These are phyloP conservation scores for Crioceris asparagi DNA, from an alignment of 2,888 invertebrate species.

Conservation along the genomic window DNA sequence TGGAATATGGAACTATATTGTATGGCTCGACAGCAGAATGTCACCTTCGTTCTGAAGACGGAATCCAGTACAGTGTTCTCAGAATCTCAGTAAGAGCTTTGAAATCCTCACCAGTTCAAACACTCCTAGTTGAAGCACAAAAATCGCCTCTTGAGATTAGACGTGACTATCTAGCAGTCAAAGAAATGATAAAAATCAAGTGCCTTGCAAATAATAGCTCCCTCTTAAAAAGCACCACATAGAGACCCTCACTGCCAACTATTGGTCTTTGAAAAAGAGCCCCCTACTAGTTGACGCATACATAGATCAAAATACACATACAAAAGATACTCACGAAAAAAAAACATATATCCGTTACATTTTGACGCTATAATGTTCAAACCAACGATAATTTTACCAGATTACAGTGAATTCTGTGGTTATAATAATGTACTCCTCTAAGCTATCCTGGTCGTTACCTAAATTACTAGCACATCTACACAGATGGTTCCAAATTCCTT, in stretches of 20 bases:
- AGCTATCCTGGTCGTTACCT: too few species aligned
- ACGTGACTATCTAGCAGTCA: neutral
- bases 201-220: neutral
- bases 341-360: too few species aligned
- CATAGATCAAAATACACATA: too few species aligned
- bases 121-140: slow-evolving; percentile 1
- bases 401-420: too few species aligned
- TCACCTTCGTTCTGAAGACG: neutral
- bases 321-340: too few species aligned
- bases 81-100: neutral
- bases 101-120: neutral
- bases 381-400: too few species aligned
- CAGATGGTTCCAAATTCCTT: slow-evolving; percentile 2
- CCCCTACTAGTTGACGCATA: neutral
- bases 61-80: slow-evolving; percentile 1
- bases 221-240: neutral
- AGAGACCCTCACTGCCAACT: neutral
- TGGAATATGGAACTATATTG: slow-evolving; percentile 3
- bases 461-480: neutral
- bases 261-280: neutral
- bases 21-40: slow-evolving; percentile 2
- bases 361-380: too few species aligned
- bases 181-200: slow-evolving; percentile 2
- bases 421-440: too few species aligned
- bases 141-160: slow-evolving; percentile 2